Base-by-base conservation (phyloP, 2,888 invertebrate species). In the Phortica okadai region DNA sequence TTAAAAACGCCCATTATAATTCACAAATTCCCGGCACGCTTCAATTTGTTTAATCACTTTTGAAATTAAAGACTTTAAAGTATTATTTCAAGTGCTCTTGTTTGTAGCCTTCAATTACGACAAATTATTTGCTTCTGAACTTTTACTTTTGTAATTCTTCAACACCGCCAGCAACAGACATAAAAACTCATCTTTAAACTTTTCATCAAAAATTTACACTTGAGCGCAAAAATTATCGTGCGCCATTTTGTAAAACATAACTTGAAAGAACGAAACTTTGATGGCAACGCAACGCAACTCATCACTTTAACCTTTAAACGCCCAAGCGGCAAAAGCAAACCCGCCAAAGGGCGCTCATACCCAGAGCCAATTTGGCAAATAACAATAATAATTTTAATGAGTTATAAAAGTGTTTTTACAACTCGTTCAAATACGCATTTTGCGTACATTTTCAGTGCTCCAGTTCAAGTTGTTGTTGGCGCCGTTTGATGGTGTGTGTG, bases 341-440 rank as follows among this genome's bases (percentile, higher is more conserved):
- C n/a, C 74, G 69, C 33, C 66, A n/a, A 14, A 25, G 42, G 44
- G 58, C 50, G 67, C 33, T n/a, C 64, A 64, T 41, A 6, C 66
- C 66, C 10, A 16, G 11, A 56, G 70, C 70, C 42, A 72, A 72
- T 72, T 56, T 56, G 70, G 67, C 25, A 50, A 75, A 76, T 70
- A 78, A 81, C 79, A 84, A 83, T 88, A 81, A 88, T 80, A 78
- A 82, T 83, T 83, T 82, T 82, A 82, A 87, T 85, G 87, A 85
- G 88, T 79, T 78, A 80, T 85, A 83, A 85, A 88, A 81, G n/a
- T 67, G 54, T 74, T 75, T 76, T 79, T 72, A 80, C 58, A 73
- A 75, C 74, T 44, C 70, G 41, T 72, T 72, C 54, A 72, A 72
- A 72, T 72, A 42, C 33, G 33, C 42, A 66, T 66, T 66, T 33